Percentiles rank a stretch among this genome's conserved stretches.
phyloP scores from a whole-genome alignment of 2,888 invertebrate genomes.

The Epicampocera succincta region DNA sequence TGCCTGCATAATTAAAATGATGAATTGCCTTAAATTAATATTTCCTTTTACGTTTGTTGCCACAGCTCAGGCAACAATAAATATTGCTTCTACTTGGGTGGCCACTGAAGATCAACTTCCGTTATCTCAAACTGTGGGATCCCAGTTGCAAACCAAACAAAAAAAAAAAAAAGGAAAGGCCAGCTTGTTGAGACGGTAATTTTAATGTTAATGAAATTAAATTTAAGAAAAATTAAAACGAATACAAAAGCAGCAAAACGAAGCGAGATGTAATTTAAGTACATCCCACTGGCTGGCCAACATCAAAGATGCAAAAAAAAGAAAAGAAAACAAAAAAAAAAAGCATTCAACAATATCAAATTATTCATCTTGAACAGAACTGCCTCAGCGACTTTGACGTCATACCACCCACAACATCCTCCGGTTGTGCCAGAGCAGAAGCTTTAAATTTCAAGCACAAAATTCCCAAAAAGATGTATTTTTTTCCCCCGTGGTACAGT shows the following conservation, averaged over 20 bases:
- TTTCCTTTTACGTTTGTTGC: constrained; percentile 50
- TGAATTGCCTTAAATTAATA: constrained; percentile 63
- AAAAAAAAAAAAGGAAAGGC: not conserved
- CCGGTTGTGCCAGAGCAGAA: not conserved
- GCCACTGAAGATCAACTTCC: constrained; percentile 62
- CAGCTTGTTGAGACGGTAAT: constrained; percentile 57
- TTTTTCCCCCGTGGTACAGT: not conserved
- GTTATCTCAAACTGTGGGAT: constrained; percentile 42
- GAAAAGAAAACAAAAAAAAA: too few species aligned
- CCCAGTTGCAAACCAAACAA: not conserved
- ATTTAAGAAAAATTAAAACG: not conserved
- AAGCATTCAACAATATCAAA: constrained; percentile 52
- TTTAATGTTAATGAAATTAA: constrained; percentile 58
- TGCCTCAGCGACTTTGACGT: constrained; percentile 18
- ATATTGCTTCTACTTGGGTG: constrained; percentile 50
- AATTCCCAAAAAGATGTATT: not conserved
- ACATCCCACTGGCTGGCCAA: constrained; percentile 32
- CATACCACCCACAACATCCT: constrained; percentile 48
- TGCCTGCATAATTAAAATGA: constrained; percentile 26
- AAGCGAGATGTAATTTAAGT: constrained; percentile 44
- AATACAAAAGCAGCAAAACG: not conserved
- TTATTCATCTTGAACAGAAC: constrained; percentile 36
- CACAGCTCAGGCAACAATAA: not conserved
- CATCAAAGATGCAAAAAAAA: not conserved
- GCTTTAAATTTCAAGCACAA: constrained; percentile 4